Evolutionary conservation across 1,140 invertebrate species (phyloP), one percentile per base, ranked within the genome.

Genomic region (Magallana ariakensis): DNA sequence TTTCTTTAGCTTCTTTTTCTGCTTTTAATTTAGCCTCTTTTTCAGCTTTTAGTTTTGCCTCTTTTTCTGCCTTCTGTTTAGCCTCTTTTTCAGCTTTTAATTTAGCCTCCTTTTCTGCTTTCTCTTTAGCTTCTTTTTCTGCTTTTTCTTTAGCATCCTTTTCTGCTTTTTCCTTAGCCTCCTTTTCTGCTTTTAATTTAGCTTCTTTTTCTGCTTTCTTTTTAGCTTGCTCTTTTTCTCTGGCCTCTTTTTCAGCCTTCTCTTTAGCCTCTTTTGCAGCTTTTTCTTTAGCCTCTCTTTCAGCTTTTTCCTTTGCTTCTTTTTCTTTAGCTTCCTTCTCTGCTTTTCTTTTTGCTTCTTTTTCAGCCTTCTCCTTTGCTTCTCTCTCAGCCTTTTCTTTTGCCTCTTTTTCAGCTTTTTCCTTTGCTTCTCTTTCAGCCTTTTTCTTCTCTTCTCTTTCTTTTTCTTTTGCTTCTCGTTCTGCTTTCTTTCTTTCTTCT

Each of bases 231-330:
- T 5, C 33, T 13, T 75, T 22, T 33, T 75, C 33, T 53, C 75
- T n/a, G 4, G 19, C 66, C 15, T n/a, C 75, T 55, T 54, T 70
- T 6, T 56, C n/a, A n/a, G 60, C 56, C 5, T 16, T 15, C n/a
- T 83, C 60, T 83, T 87, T 19, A 54, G 60, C 80, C 13, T 87
- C 81, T 53, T 87, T 60, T 54, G 85, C 66, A 60, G 70, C 55
- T 13, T 16, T 15, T 22, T 83, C 53, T 83, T 87, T 19, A 53
- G 60, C 83, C 11, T 87, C 62, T 57, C 87, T 80, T 55, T 87
- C 66, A 80, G 70, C 55, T 15, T 56, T 62, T 62, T 75, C 70
- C 85, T 54, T 57, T 5, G 56, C 56, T 60, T 85, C 26, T 60
- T 75, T 33, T 13, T 83, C 75, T 87, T 56, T 60, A 2, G 53